Percentiles rank a stretch among this genome's conserved stretches.
phyloP scores from a whole-genome alignment of 2,797 vertebrate species.

The Myiotriccus ornatus region DNA sequence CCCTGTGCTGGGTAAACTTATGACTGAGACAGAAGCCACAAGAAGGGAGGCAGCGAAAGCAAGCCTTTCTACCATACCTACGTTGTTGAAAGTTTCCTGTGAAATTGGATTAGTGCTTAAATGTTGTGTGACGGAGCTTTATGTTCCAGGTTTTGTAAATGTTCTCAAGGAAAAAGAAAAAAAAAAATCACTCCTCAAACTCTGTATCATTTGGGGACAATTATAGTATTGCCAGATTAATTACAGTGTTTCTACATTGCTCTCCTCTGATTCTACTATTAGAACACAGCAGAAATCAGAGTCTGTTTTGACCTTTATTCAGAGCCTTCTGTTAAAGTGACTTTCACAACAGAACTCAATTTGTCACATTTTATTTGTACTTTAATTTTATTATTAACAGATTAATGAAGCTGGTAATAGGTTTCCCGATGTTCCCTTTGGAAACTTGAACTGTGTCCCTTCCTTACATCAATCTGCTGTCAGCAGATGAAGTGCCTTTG shows the following conservation, averaged over 20 bases:
- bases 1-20: neutral
- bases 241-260: conserved; percentile 15
- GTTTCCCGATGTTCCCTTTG: conserved; percentile 57
- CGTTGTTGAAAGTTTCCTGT: neutral
- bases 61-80: neutral
- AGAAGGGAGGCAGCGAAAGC: neutral
- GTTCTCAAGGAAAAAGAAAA: neutral
- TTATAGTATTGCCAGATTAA: conserved; percentile 43
- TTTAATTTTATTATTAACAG: conserved; percentile 71
- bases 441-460: conserved; percentile 57
- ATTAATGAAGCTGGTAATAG: conserved; percentile 68
- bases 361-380: conserved; percentile 67
- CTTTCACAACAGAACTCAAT: conserved; percentile 58
- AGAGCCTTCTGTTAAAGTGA: conserved; percentile 32
- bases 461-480: conserved; percentile 64
- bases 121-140: neutral
- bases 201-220: conserved; percentile 14
- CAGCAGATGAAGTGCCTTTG: conserved; percentile 54
- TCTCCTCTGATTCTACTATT: conserved; percentile 37
- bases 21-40: neutral
- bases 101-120: conserved; percentile 22
- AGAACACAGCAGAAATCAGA: conserved; percentile 30
- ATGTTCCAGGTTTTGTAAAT: conserved; percentile 7
- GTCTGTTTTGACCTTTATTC: conserved; percentile 63
- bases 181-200: neutral